Percentiles rank a stretch among this genome's conserved stretches.
Conservation (phyloP, 2,113 vertebrate species). For the Tachysurus vachellii region DNA sequence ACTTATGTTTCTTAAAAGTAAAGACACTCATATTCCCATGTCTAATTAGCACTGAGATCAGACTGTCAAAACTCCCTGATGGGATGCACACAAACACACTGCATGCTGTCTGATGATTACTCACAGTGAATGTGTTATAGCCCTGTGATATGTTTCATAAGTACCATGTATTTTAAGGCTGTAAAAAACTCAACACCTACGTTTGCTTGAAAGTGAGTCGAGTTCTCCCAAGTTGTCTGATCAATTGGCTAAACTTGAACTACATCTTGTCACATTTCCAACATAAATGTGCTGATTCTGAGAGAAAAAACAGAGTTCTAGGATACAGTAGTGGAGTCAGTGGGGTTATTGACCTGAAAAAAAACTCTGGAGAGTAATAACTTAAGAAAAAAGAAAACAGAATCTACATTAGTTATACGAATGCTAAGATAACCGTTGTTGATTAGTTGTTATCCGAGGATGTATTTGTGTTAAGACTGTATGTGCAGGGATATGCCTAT, state of each 20-base stretch:
- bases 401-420: not conserved
- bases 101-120: not conserved
- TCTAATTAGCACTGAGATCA: conserved; percentile 28
- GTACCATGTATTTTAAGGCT: not conserved
- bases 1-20: not conserved
- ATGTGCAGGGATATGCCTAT: not conserved
- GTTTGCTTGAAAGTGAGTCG: not conserved
- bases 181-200: not conserved
- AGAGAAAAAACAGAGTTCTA: not conserved
- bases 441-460: not conserved
- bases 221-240: not conserved
- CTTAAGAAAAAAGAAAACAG: too few species aligned
- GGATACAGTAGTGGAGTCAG: not conserved
- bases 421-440: not conserved
- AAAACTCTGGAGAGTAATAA: not conserved
- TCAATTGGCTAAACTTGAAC: not conserved
- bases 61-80: conserved; percentile 20
- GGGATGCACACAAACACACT: not conserved
- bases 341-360: not conserved
- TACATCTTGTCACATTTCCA: not conserved
- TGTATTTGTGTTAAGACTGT: not conserved
- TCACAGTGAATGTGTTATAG: not conserved
- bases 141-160: not conserved
- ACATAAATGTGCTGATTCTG: not conserved
- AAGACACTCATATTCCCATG: not conserved